Evolutionary conservation across 2,797 vertebrate genomes (phyloP), one percentile per base, ranked within the genome.

Genomic region (Pantherophis alleghaniensis): DNA sequence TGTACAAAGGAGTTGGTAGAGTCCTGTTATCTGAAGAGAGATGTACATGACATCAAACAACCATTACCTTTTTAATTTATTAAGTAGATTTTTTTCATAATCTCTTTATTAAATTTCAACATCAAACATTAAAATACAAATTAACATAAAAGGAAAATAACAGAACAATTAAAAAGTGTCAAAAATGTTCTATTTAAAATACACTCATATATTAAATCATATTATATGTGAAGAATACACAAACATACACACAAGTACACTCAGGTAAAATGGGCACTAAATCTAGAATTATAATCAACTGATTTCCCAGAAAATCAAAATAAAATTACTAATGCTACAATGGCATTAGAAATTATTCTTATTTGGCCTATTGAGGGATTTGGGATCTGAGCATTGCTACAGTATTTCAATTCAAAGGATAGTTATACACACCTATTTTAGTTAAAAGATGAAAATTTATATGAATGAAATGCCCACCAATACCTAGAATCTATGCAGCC

Each of bases 251-350:
- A 42, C 18, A 79, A 37, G 18, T 32, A 42, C 7, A 79, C 32
- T 37, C 59, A 55, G 32, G 93, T 91, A 92, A 90, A 86, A 11
- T 51, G 88, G 91, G 2, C 3, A 74, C 28, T 42, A 57, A 91
- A 90, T 57, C 42, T 88, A n/a, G 42, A n/a, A 92, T 61, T 18
- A 90, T 92, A 96, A 94, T 4, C 28, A 90, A 90, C 91, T 61
- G 69, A 94, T 63, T 61, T 79, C 92, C 91, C 89, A 86, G 87
- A 83, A 90, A 94, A 96, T 93, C 59, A 92, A 95, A 94, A 92
- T 26, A 51, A 14, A 55, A n/a, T 22, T 22, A 13, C 42, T 26
- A 32, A 88, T 42, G 74, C 37, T 42, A 79, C 18, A 79, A 42
- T 42, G 37, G 37, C 69, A 42, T 79, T 79, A 79, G 3, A 37